phyloP scores from a whole-genome alignment of 2,888 invertebrate genomes.

The Eudemis profundana region DNA sequence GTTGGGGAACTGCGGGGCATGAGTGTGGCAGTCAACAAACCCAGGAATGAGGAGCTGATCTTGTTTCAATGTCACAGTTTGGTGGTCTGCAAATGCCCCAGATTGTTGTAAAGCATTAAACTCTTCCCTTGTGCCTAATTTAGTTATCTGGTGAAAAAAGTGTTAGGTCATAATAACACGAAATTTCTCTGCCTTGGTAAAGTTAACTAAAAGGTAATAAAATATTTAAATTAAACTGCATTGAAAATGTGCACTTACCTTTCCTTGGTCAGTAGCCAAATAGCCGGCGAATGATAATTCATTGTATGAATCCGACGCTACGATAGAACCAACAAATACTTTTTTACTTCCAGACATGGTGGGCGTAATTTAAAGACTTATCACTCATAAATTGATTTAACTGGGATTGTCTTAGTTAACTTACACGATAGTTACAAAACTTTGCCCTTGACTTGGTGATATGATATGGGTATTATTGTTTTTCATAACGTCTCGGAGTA shows the following conservation, averaged over 20 bases:
- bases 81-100: conserved; percentile 55
- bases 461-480: conserved; percentile 10
- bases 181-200: too few relatives aligned
- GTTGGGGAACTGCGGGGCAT: conserved; percentile 96
- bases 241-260: conserved; percentile 70
- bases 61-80: conserved; percentile 55
- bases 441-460: conserved; percentile 28
- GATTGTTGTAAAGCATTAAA: conserved; percentile 53
- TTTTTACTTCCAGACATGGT: conserved; percentile 61
- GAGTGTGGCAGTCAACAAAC: conserved; percentile 95
- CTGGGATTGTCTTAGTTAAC: conserved; percentile 8
- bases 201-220: conserved; percentile 3
- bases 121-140: conserved; percentile 58
- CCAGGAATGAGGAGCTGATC: conserved; percentile 94
- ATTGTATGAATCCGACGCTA: conserved; percentile 59
- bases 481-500: conserved; percentile 5
- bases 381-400: conserved; percentile 4
- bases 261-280: conserved; percentile 84
- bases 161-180: too few relatives aligned
- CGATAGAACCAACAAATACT: conserved; percentile 67
- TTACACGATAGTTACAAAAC: conserved; percentile 16
- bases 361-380: not conserved
- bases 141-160: conserved; percentile 61
- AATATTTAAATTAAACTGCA: conserved; percentile 20
- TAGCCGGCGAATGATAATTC: conserved; percentile 77